Evolutionary conservation across 2,888 invertebrate species (phyloP).

Genomic region (Dasysyrphus tricinctus): DNA sequence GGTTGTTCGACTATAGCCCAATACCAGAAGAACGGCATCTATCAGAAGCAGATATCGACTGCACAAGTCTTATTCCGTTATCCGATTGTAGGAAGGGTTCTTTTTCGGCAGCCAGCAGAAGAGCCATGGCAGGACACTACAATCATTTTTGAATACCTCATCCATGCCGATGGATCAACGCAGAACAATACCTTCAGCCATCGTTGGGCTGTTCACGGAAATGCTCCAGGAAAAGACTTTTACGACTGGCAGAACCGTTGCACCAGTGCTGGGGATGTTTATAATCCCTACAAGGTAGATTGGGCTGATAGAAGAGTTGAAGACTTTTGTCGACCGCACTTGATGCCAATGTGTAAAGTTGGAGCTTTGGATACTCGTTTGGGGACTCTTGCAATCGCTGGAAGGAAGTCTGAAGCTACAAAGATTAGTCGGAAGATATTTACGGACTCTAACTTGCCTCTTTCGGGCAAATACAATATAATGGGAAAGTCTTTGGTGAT

Average conservation of each 20-base stretch:
- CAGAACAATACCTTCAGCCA: slow-evolving; percentile 90
- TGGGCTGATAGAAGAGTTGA: slow-evolving; percentile 87
- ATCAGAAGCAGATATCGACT: slow-evolving; percentile 89
- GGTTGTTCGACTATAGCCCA: slow-evolving; percentile 87
- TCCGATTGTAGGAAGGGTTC: slow-evolving; percentile 93
- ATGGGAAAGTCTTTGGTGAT: slow-evolving; percentile 93
- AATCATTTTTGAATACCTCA: slow-evolving; percentile 91
- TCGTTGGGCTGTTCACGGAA: slow-evolving; percentile 93
- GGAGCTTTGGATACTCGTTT: slow-evolving; percentile 92
- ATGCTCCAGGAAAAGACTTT: slow-evolving; percentile 92
- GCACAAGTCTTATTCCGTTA: slow-evolving; percentile 93
- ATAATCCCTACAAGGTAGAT: slow-evolving; percentile 90
- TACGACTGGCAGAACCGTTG: slow-evolving; percentile 95
- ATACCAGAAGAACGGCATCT: slow-evolving; percentile 87
- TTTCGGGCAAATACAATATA: slow-evolving; percentile 88
- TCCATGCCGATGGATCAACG: slow-evolving; percentile 93
- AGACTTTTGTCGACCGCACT: slow-evolving; percentile 85
- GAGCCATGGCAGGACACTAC: slow-evolving; percentile 94
- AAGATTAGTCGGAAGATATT: slow-evolving; percentile 89
- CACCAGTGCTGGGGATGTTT: slow-evolving; percentile 90
- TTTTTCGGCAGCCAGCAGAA: slow-evolving; percentile 91
- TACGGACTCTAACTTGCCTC: slow-evolving; percentile 90
- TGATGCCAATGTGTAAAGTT: slow-evolving; percentile 87
- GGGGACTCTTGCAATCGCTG: slow-evolving; percentile 89
- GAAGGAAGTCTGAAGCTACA: slow-evolving; percentile 87